These are phyloP conservation scores for Orthosia incerta DNA, from an alignment of 2,888 invertebrate genomes.

Conservation along the genomic window DNA sequence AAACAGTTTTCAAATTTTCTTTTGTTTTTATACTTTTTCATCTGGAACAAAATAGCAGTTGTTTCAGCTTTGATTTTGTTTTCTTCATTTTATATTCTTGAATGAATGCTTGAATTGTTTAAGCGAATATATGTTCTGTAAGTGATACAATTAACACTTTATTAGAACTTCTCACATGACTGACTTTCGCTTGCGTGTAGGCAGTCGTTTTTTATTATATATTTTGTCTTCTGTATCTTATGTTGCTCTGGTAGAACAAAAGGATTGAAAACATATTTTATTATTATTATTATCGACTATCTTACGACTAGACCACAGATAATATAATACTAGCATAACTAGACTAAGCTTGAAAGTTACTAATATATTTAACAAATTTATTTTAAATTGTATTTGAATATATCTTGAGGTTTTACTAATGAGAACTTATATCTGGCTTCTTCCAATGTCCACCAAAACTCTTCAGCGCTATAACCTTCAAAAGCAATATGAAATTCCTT, in stretches of 20 bases:
- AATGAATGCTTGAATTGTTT: not conserved
- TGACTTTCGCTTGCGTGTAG: constrained; percentile 14
- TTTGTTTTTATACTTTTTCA: not conserved
- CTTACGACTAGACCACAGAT: too few species aligned
- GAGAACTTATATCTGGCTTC: too few species aligned
- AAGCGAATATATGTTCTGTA: not conserved
- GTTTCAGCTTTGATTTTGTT: not conserved
- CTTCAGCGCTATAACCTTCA: not conserved
- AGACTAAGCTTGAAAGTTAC: too few species aligned
- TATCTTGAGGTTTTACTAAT: not conserved
- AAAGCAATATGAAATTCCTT: constrained; percentile 27
- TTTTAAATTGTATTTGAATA: not conserved
- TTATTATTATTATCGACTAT: not conserved
- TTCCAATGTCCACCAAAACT: not conserved
- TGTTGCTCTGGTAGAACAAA: not conserved
- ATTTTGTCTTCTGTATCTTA: not conserved
- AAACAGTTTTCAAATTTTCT: not conserved
- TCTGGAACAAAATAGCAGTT: not conserved
- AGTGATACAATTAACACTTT: constrained; percentile 44
- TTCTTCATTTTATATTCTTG: not conserved
- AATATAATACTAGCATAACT: too few species aligned
- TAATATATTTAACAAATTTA: not conserved
- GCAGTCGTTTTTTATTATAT: not conserved
- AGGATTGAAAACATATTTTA: not conserved
- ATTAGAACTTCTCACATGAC: constrained; percentile 10